These are phyloP conservation scores for Schizotus pectinicornis DNA, from an alignment of 2,888 invertebrate species.

Conservation along the genomic window DNA sequence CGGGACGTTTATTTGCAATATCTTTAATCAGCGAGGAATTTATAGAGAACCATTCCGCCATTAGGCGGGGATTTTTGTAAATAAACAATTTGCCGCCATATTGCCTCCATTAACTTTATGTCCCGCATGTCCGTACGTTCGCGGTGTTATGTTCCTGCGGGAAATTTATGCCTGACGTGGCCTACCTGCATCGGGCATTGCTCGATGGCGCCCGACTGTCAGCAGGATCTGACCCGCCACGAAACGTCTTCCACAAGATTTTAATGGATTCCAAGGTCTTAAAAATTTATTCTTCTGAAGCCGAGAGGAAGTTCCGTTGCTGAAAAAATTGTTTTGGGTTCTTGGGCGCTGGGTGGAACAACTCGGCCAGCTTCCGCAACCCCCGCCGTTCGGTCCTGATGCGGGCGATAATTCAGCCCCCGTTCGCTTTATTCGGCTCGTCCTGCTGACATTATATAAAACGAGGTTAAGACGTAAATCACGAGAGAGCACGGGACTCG, in stretches of 20 bases:
- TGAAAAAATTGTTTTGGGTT: no score
- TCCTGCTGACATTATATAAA: constrained; percentile 64
- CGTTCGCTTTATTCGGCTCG: constrained; percentile 18
- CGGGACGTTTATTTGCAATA: constrained; percentile 42
- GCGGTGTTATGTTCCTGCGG: neutral
- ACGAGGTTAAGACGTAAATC: constrained; percentile 67
- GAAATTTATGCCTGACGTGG: no score
- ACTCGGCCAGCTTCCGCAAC: no score
- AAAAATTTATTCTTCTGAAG: no score
- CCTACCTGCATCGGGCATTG: no score
- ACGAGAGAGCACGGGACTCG: constrained; percentile 57
- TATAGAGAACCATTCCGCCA: constrained; percentile 37
- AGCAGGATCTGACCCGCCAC: no score
- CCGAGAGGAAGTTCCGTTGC: no score
- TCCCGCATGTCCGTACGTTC: constrained; percentile 39
- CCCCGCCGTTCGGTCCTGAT: neutral
- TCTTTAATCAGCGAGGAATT: constrained; percentile 45
- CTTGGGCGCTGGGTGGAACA: no score
- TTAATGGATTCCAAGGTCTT: no score
- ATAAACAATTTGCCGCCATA: constrained; percentile 43
- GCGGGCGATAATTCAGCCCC: constrained; percentile 10
- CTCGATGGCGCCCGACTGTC: no score
- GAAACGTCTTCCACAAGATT: no score
- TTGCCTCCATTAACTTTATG: constrained; percentile 41
- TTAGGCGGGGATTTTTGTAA: constrained; percentile 38